These are phyloP conservation scores for Lophura nycthemera DNA, from an alignment of 2,113 vertebrate species.

Conservation along the genomic window DNA sequence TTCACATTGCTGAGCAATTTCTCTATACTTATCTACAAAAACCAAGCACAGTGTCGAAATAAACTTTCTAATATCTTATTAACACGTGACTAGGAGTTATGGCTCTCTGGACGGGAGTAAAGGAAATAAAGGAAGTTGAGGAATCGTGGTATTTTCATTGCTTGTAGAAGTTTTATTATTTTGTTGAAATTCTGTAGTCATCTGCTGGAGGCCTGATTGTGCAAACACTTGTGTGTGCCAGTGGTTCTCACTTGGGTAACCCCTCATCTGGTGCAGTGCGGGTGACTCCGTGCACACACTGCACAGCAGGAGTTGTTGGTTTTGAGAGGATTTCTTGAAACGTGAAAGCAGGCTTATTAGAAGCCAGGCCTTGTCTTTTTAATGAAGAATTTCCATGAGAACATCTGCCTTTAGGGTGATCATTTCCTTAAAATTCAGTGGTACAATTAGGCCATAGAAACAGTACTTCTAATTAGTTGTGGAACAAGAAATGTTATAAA, in stretches of 20 bases:
- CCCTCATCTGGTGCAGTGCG: background rate
- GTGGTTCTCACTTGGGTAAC: background rate
- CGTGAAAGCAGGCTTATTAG: background rate
- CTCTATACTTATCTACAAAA: slow-evolving; percentile 34
- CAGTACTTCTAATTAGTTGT: background rate
- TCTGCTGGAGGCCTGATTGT: slow-evolving; percentile 12
- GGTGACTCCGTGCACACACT: rapidly evolving
- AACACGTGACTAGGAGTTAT: slow-evolving; percentile 38
- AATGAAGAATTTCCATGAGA: background rate
- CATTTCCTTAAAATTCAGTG: slow-evolving; percentile 5
- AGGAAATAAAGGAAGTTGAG: slow-evolving; percentile 22
- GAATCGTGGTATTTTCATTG: slow-evolving; percentile 34
- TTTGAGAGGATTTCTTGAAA: background rate
- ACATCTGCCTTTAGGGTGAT: background rate
- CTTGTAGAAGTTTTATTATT: background rate
- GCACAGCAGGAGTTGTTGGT: rapidly evolving
- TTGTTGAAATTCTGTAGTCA: background rate
- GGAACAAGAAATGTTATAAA: background rate
- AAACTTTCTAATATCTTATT: slow-evolving; percentile 35
- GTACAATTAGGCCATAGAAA: background rate
- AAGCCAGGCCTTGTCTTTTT: background rate
- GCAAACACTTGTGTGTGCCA: background rate
- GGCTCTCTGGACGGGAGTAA: slow-evolving; percentile 49
- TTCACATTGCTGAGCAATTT: slow-evolving; percentile 59
- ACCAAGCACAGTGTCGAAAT: slow-evolving; percentile 45